Base-by-base conservation (phyloP, 2,888 invertebrate genomes). In the Leptinotarsa peninsularis region DNA sequence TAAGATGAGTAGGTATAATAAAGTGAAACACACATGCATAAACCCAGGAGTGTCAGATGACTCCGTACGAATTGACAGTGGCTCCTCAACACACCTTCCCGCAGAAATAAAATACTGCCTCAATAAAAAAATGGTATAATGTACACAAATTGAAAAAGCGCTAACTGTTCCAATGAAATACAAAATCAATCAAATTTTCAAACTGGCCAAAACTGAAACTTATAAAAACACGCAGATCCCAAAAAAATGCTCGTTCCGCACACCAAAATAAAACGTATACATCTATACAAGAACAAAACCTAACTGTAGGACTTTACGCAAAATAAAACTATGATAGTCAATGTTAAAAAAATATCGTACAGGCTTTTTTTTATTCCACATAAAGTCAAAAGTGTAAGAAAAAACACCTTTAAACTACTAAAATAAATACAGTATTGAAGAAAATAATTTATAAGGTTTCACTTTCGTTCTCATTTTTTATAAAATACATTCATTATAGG, bases 381-480 rank as follows among this genome's bases (percentile, higher is more conserved):
- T 80, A 80, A 80, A 80, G 78, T 81, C 82, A 78, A 79, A 77
- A 80, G 66, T 78, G 73, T 79, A 76, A 77, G 76, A 76, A 77
- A 76, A 76, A 78, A 60, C 75, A 76, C 79, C 72, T 73, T 76
- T 76, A 77, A 78, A 63, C 63, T 78, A 81, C 79, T 76, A 79
- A 81, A 82, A 82, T 81, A 82, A 82, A 83, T 81, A 83, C 79
- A 80, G 54, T 54, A 52, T 15, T 76, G 76, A 80, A 75, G 80
- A 80, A 80, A 83, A 83, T 83, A 83, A 83, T 81, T 84, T 83
- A 82, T 77, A 80, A 82, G 79, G 77, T 77, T 77, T 78, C 79
- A 79, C 80, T 81, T 78, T 78, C 76, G 72, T 72, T 76, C 43
- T 43, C 10, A 10, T 43, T 13, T 78, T 78, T 76, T 76, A 82